These are phyloP conservation scores for Piezodorus guildinii DNA, from an alignment of 1,140 invertebrate genomes.

Conservation along the genomic window DNA sequence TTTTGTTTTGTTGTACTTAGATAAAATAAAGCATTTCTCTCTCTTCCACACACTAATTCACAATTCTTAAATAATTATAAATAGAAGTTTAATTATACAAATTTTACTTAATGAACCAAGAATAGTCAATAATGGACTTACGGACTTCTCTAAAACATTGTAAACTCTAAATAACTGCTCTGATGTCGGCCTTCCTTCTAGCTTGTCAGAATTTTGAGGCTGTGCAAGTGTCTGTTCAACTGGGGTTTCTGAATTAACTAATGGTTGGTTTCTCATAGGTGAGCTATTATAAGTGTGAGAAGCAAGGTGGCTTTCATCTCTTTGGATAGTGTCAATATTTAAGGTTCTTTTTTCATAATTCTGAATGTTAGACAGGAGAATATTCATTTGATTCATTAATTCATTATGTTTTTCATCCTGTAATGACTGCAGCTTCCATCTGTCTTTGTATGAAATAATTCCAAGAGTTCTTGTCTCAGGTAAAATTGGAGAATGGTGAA, in stretches of 20 bases:
- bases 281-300: neutral
- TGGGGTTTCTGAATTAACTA: neutral
- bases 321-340: neutral
- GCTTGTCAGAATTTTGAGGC: neutral
- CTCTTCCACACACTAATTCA: no score
- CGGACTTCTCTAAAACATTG: constrained; percentile 19
- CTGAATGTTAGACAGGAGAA: neutral
- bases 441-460: neutral
- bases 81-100: neutral
- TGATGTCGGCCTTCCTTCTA: constrained; percentile 16
- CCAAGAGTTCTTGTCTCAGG: neutral
- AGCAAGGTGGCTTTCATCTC: neutral
- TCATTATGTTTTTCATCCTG: neutral
- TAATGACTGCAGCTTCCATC: neutral
- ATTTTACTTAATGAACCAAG: neutral
- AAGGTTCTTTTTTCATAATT: neutral
- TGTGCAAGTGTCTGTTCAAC: neutral
- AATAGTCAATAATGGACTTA: constrained; percentile 12
- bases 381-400: no score
- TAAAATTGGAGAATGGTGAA: neutral
- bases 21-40: no score
- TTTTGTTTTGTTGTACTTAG: no score
- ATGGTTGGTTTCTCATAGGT: neutral
- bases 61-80: neutral
- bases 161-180: constrained; percentile 21